Evolutionary conservation across 2,797 vertebrate species (phyloP), one percentile per base, ranked within the genome.

Genomic region (Alectoris magna): DNA sequence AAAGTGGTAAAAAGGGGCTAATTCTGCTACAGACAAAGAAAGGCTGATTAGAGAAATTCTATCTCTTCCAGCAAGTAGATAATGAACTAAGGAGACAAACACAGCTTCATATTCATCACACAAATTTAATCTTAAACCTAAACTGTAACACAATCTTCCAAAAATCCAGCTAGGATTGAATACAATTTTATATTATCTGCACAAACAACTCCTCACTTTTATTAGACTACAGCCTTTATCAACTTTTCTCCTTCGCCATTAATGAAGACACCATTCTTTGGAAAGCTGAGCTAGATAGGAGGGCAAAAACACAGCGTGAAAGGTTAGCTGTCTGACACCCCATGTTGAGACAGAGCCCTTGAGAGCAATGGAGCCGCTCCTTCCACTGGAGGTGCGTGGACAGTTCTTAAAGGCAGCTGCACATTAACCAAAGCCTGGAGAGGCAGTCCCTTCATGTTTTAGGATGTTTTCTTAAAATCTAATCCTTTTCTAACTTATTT

Each of bases 11-110:
- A 87, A 90, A 96, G 72, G 58, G 70, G 60, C 84, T 96, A 93
- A 95, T 95, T 96, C 95, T 95, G 64, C 88, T 93, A 81, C 83
- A 88, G 51, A 95, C 84, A 87, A 92, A 88, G 75, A 84, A 96
- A 94, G 96, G 93, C 79, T 91, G 72, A 94, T 75, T 88, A 91
- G 90, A 94, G 80, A 95, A 93, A 27, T 90, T 93, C 63, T 92
- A 76, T 76, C 81, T 93, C 92, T 92, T 82, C 36, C 46, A 85
- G 79, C 89, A 96, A 97, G 96, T 39, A 93, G 95, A 77, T 85
- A 94, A 97, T 92, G 87, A 96, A 97, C 81, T 87, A 89, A 90
- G 56, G 91, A 92, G 89, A 83, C 69, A 97, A 88, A 71, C 95
- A 93, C 44, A 75, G 62, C 67, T 64, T 77, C 66, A 62, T 87